These are phyloP conservation scores for Eupeodes latifasciatus DNA, from an alignment of 2,888 invertebrate genomes.

Conservation along the genomic window DNA sequence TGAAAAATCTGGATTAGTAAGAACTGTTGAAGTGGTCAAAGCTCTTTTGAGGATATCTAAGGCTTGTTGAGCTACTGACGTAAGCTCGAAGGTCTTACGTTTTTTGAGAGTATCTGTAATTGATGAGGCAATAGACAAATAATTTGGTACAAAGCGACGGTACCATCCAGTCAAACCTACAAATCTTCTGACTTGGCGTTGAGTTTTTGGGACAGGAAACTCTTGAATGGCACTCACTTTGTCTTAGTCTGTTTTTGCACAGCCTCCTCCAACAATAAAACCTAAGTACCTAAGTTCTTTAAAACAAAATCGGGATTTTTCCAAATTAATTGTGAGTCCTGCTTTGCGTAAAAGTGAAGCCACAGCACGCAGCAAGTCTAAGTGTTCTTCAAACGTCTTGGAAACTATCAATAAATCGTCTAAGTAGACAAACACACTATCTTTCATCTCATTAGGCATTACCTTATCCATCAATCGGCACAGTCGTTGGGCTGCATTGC, in stretches of 20 bases:
- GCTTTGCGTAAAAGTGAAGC: constrained; percentile 27
- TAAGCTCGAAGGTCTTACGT: constrained; percentile 1
- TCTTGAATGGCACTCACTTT: constrained; percentile 24
- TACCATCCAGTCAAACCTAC: constrained; percentile 40
- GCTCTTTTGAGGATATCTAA: constrained; percentile 1
- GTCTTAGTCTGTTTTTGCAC: constrained; percentile 20
- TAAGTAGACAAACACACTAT: constrained; percentile 29
- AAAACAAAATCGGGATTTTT: constrained; percentile 40
- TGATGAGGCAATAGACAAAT: not conserved
- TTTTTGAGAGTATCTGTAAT: constrained; percentile 12
- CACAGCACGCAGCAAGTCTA: not conserved
- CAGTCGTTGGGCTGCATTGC: constrained; percentile 9
- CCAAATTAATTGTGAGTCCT: constrained; percentile 38
- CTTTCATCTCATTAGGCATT: constrained; percentile 26
- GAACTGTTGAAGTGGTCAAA: constrained; percentile 1
- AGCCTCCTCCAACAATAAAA: constrained; percentile 38
- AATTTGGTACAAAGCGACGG: constrained; percentile 21
- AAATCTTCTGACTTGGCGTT: constrained; percentile 24
- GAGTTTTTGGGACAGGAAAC: constrained; percentile 19
- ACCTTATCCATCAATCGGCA: constrained; percentile 27
- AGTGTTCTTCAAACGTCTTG: constrained; percentile 35
- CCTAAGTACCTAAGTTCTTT: constrained; percentile 31
- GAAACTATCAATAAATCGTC: constrained; percentile 43
- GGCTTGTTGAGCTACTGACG: not conserved
- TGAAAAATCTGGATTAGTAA: not conserved